Percentiles rank a stretch among this genome's conserved stretches.
Conservation (phyloP, 2,888 invertebrate genomes). For the Lasius platythorax region DNA sequence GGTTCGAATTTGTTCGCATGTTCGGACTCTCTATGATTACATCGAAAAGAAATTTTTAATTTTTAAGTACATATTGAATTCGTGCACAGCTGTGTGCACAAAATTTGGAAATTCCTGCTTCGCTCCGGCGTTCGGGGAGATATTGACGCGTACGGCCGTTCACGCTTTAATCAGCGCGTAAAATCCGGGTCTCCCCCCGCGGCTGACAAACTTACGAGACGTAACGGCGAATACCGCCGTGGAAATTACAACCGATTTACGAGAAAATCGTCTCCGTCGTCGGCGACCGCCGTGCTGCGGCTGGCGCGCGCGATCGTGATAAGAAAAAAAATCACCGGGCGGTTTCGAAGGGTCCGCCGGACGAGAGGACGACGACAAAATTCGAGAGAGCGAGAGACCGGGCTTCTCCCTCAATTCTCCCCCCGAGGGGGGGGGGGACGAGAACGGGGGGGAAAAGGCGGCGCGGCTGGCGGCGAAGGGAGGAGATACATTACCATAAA, state of each 20-base stretch:
- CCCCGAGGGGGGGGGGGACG: slow-evolving; percentile 27
- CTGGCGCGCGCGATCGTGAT: slow-evolving; percentile 66
- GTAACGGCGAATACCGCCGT: slow-evolving; percentile 47
- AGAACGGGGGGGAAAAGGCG: not conserved
- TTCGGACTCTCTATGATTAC: too few species aligned
- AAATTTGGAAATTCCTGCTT: slow-evolving; percentile 22
- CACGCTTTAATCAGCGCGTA: slow-evolving; percentile 50
- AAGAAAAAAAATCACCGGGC: slow-evolving; percentile 68
- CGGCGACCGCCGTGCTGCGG: slow-evolving; percentile 2
- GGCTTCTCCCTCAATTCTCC: not conserved
- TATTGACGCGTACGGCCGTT: not conserved
- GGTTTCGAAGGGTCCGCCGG: slow-evolving; percentile 47
- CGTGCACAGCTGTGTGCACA: not conserved
- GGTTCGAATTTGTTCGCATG: too few species aligned
- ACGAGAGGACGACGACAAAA: slow-evolving; percentile 63
- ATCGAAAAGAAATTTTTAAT: too few species aligned
- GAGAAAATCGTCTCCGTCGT: slow-evolving; percentile 51
- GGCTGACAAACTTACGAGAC: slow-evolving; percentile 55
- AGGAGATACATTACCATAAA: slow-evolving; percentile 83
- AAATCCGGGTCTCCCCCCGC: slow-evolving; percentile 20
- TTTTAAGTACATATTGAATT: too few species aligned
- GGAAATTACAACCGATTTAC: slow-evolving; percentile 52
- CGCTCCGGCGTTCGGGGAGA: not conserved
- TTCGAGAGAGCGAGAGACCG: slow-evolving; percentile 58
- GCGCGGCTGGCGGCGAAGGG: slow-evolving; percentile 48